These are phyloP conservation scores for Danio tinwini DNA, from an alignment of 2,797 vertebrate genomes.

Conservation along the genomic window DNA sequence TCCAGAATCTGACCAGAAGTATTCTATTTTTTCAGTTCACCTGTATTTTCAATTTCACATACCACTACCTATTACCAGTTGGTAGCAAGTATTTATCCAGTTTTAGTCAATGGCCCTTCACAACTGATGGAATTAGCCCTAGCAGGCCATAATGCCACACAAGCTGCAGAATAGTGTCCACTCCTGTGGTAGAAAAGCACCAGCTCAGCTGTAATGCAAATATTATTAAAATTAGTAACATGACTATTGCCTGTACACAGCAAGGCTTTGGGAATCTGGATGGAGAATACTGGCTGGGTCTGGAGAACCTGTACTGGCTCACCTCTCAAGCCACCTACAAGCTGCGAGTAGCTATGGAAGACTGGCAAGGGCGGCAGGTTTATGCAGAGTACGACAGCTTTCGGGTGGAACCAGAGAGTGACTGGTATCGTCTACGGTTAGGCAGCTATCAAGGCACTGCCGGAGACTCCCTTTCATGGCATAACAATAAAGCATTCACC, in stretches of 20 bases:
- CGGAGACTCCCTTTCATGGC: conserved; percentile 93
- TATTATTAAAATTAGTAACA: neutral
- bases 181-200: neutral
- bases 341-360: conserved; percentile 85
- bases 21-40: too few species aligned
- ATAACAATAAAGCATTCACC: conserved; percentile 91
- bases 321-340: conserved; percentile 83
- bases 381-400: conserved; percentile 88
- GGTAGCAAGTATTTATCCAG: neutral
- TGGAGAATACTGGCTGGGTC: conserved; percentile 91
- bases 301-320: conserved; percentile 87
- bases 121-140: neutral
- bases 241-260: conserved; percentile 66
- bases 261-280: conserved; percentile 90
- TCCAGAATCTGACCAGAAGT: too few species aligned
- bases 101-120: neutral
- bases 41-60: too few species aligned
- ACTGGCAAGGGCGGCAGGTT: conserved; percentile 87
- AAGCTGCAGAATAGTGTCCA: neutral
- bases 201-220: neutral
- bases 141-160: neutral
- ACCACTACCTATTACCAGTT: too few species aligned
- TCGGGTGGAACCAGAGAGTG: conserved; percentile 84
- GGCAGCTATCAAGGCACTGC: conserved; percentile 87
- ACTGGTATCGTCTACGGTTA: conserved; percentile 87